Evolutionary conservation across 2,888 invertebrate genomes (phyloP).

Genomic region (Conus canariensis): DNA sequence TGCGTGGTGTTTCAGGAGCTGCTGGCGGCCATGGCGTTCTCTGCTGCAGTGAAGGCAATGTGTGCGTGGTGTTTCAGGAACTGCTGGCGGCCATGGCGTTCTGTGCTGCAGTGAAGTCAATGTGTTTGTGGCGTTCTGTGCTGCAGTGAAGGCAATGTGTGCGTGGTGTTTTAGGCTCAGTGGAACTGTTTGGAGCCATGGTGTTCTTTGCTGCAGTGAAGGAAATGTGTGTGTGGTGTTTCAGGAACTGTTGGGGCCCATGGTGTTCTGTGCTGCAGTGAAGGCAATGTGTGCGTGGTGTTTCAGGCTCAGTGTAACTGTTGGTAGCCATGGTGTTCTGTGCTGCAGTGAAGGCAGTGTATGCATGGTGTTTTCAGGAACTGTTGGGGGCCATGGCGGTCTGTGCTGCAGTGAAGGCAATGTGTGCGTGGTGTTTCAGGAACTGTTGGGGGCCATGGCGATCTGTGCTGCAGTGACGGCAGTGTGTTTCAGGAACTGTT

Average conservation of each 20-base stretch:
- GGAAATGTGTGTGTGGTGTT: not conserved
- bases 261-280: slow-evolving; percentile 94
- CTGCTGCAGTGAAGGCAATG: no score
- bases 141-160: slow-evolving; percentile 75
- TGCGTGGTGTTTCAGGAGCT: slow-evolving; percentile 83
- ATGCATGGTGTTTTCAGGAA: slow-evolving; percentile 83
- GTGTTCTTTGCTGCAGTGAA: slow-evolving; percentile 85
- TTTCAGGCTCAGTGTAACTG: slow-evolving; percentile 92
- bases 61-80: no score
- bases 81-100: no score
- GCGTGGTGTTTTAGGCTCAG: slow-evolving; percentile 75
- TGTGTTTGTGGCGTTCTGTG: slow-evolving; percentile 94
- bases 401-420: slow-evolving; percentile 85
- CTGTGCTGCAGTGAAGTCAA: no score
- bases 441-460: no score
- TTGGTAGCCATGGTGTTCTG: slow-evolving; percentile 98
- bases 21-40: slow-evolving; percentile 98
- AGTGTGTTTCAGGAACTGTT: slow-evolving; percentile 86
- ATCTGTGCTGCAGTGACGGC: no score
- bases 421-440: no score
- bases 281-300: no score
- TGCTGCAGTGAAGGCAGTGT: no score
- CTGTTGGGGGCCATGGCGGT: slow-evolving; percentile 98
- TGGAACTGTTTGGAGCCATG: slow-evolving; percentile 98
- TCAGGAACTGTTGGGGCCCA: slow-evolving; percentile 94